A percentile compares a stretch with the other conserved stretches of the same genome.
phyloP scores from a whole-genome alignment of 1,140 invertebrate genomes.

The Steinernema khuongi region DNA sequence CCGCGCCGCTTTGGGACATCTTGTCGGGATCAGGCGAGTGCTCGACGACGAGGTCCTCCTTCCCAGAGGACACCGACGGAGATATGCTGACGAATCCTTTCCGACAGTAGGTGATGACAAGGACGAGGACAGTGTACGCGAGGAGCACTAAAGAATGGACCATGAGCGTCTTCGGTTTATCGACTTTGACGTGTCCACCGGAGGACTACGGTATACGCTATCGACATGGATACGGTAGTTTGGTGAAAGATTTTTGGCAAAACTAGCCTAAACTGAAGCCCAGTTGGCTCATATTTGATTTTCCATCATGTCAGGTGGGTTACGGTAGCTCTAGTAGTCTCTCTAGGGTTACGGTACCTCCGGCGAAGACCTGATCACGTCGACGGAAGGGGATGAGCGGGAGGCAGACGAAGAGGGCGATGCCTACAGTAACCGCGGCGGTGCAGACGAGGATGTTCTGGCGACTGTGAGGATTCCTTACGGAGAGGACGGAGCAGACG shows the following conservation, averaged over 20 bases:
- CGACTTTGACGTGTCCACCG: slow-evolving; percentile 1
- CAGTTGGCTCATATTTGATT: slow-evolving; percentile 5
- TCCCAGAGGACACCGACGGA: neutral
- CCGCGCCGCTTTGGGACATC: neutral
- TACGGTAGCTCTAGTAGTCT: slow-evolving; percentile 5
- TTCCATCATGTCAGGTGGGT: slow-evolving; percentile 14
- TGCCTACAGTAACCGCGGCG: slow-evolving; percentile 17
- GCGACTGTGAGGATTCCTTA: slow-evolving; percentile 28
- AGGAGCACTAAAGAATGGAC: slow-evolving; percentile 26
- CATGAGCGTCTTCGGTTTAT: neutral
- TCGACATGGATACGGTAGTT: slow-evolving; percentile 3
- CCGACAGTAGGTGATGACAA: slow-evolving; percentile 31
- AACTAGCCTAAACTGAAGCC: neutral
- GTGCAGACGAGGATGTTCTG: slow-evolving; percentile 29
- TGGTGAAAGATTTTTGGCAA: neutral
- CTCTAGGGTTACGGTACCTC: slow-evolving; percentile 17
- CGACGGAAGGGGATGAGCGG: slow-evolving; percentile 27
- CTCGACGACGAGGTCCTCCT: neutral
- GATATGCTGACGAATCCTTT: neutral
- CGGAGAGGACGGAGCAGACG: slow-evolving; percentile 30
- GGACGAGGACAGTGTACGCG: slow-evolving; percentile 16
- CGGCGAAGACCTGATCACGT: slow-evolving; percentile 29
- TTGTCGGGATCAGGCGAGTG: neutral
- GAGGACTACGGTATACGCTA: neutral
- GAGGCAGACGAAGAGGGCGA: slow-evolving; percentile 29